Conservation (phyloP, 2,113 vertebrate genomes). For the rat (Rattus norvegicus) region DNA sequence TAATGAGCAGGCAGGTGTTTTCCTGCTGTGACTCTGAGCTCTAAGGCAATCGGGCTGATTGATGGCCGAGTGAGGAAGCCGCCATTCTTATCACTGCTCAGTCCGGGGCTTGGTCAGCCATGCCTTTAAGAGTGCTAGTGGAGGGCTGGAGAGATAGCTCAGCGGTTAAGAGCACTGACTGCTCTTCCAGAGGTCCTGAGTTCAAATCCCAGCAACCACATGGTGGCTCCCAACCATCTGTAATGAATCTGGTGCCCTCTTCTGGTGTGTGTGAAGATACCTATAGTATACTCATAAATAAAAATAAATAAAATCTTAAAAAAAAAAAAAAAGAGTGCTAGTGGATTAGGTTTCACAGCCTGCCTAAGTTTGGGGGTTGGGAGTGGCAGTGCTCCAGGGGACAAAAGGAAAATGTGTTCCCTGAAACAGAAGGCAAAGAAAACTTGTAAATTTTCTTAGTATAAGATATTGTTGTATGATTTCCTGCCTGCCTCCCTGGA, state of each 20-base stretch:
- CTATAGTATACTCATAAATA: too few relatives aligned
- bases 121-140: constrained; percentile 89
- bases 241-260: too few relatives aligned
- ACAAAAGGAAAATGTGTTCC: constrained; percentile 87
- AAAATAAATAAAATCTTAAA: too few relatives aligned
- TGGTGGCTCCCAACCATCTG: too few relatives aligned
- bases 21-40: background rate
- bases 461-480: background rate
- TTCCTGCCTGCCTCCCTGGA: background rate
- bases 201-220: too few relatives aligned
- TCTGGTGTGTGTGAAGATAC: too few relatives aligned
- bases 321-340: constrained; percentile 94
- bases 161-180: too few relatives aligned
- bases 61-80: background rate
- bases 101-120: background rate
- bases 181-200: too few relatives aligned
- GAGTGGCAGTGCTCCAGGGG: constrained; percentile 89
- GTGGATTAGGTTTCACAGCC: constrained; percentile 88
- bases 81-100: background rate
- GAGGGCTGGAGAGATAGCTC: too few relatives aligned
- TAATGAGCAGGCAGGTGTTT: background rate
- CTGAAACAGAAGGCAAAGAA: background rate
- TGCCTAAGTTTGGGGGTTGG: constrained; percentile 89
- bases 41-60: background rate
- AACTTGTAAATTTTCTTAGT: constrained; percentile 30